These are phyloP conservation scores for Trichogramma pretiosum DNA, from an alignment of 1,140 invertebrate species.

Conservation along the genomic window DNA sequence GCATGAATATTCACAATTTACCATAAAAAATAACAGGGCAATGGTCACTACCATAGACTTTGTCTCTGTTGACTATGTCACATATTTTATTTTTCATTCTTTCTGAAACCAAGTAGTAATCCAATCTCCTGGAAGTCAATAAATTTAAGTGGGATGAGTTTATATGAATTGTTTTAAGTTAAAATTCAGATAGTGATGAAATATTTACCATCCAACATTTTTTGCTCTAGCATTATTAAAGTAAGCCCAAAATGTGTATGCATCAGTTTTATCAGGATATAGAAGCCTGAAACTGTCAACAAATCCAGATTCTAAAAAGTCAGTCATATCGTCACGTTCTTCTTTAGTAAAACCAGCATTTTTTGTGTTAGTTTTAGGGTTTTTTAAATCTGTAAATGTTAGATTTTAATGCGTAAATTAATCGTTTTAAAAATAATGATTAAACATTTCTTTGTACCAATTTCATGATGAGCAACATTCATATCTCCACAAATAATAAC, in stretches of 20 bases:
- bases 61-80: slow-evolving; percentile 67
- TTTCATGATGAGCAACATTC: slow-evolving; percentile 93
- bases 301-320: slow-evolving; percentile 70
- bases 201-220: slow-evolving; percentile 85
- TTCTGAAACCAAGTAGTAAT: slow-evolving; percentile 88
- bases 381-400: slow-evolving; percentile 73
- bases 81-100: slow-evolving; percentile 66
- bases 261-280: slow-evolving; percentile 74
- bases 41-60: slow-evolving; percentile 80
- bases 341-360: slow-evolving; percentile 93
- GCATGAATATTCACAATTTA: slow-evolving; percentile 40
- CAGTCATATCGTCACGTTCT: slow-evolving; percentile 84
- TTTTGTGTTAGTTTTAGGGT: slow-evolving; percentile 88
- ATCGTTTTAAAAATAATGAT: neutral
- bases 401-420: too few relatives aligned
- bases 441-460: slow-evolving; percentile 53
- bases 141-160: slow-evolving; percentile 16
- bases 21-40: slow-evolving; percentile 73
- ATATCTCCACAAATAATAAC: slow-evolving; percentile 93
- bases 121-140: slow-evolving; percentile 69
- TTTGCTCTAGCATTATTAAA: slow-evolving; percentile 74
- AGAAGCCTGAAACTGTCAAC: slow-evolving; percentile 82
- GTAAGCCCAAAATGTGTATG: slow-evolving; percentile 94
- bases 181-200: slow-evolving; percentile 8
- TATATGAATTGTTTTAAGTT: slow-evolving; percentile 6